Base-by-base conservation (phyloP, 2,888 invertebrate genomes). In the Trilocha varians region DNA sequence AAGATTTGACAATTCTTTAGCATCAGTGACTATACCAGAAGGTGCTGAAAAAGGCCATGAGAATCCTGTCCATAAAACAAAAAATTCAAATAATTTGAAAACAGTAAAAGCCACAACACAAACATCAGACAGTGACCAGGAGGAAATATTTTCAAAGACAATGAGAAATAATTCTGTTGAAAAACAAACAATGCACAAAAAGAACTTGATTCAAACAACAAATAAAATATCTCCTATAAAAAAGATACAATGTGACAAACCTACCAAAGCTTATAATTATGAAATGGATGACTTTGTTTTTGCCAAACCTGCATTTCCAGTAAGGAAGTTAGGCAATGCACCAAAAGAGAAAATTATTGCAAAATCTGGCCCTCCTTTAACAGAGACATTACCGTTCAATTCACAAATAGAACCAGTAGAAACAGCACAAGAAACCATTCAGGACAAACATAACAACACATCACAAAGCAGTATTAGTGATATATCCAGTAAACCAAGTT, bases 401-500 rank as follows among this genome's bases (percentile, higher is more conserved):
- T 9, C 32, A 17, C 3, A 8, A 15, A n/a, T 33, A 8, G 13
- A 32, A 13, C 14, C 37, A 8, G 18, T 40, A 6, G 37, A 15
- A 11, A 43, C 38, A 40, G 11, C 35, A 11, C 36, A 34, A 36
- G 39, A 41, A 6, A 17, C 37, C 13, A 47, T 50, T 14, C 42
- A 47, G 34, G 35, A 39, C 36, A 47, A 52, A 41, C 38, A 37
- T 8, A 46, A 44, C 17, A 53, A 56, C 17, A 44, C 40, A 45
- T 39, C 46, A 36, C 45, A 49, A 34, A 32, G n/a, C 17, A 37
- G 43, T 11, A 54, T 50, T 14, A 71, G 59, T 53, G 66, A 77
- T 37, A 40, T 73, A 2, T 77, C 79, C 38, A 70, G 67, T 64
- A 70, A 74, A 46, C 77, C 80, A 14, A 84, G 83, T 49, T 85